Evolutionary conservation across 2,113 vertebrate species (phyloP), one percentile per base, ranked within the genome.

Genomic region (Urocynchramus pylzowi): DNA sequence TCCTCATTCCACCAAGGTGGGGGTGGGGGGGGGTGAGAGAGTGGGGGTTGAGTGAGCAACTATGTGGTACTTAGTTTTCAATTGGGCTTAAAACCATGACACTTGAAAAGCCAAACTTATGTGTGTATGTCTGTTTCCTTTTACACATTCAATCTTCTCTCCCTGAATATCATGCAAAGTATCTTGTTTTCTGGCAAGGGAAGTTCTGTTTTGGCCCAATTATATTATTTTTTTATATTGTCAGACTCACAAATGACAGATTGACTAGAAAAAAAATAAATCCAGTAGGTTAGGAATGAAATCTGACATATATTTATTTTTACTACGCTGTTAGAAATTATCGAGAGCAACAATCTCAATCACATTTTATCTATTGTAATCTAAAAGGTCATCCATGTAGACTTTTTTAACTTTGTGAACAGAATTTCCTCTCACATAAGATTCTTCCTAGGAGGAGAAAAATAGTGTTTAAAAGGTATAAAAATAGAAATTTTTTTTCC

Each of bases 191-290:
- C 39, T 96, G 54, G 61, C 54, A 84, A 71, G 57, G 50, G 37
- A 97, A 95, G 80, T 95, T 90, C 61, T 96, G 44, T 77, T 95
- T 84, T 94, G 52, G 27, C 24, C 6, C 97, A 95, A 93, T 90
- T 67, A 89, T 92, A 86, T 60, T 68, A 24, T 87, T 89, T 87
- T 89, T 67, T 95, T 65, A 90, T 64, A 10, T 93, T 93, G 28
- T 87, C 65, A 93, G 42, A 89, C 31, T 24, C 61, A 83, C 16
- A 89, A 82, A 95, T 81, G 56, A 91, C 56, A 67, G 76, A 92
- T 35, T 94, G 84, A 96, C 28, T 11, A 88, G 41, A 39, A 92
- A 59, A 53, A 56, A 86, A 95, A 82, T n/a, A 88, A 56, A 81
- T 21, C 75, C 16, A 87, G n/a, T 89, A 93, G 89, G 24, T 49